A percentile compares a stretch with the other conserved stretches of the same genome.
phyloP scores from a whole-genome alignment of 1,140 invertebrate species.

The Drosophila sechellia region DNA sequence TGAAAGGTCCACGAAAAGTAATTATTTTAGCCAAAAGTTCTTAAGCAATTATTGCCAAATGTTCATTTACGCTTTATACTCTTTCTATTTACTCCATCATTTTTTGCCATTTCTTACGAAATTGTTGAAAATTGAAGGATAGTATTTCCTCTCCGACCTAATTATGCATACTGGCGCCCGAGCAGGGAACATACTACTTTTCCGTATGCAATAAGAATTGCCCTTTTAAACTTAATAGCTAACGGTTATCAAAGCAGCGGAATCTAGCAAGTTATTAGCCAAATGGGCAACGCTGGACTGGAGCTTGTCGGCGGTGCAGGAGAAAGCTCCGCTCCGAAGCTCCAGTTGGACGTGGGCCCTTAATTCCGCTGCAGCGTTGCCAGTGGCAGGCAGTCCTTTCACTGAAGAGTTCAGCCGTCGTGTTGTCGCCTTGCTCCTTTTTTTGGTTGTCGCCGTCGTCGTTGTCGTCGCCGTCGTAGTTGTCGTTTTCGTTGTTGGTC shows the following conservation, averaged over 20 bases:
- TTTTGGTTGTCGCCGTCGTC: slow-evolving; percentile 41
- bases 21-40: too few relatives aligned
- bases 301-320: slow-evolving; percentile 32
- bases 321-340: slow-evolving; percentile 53
- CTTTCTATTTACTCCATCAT: too few relatives aligned
- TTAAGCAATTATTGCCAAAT: not conserved
- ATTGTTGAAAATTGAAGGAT: not conserved
- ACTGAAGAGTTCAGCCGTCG: slow-evolving; percentile 78
- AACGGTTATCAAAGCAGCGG: not conserved
- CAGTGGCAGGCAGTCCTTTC: slow-evolving; percentile 79
- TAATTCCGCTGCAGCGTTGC: slow-evolving; percentile 66
- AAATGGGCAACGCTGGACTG: slow-evolving; percentile 6
- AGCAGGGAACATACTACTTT: too few relatives aligned
- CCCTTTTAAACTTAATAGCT: too few relatives aligned
- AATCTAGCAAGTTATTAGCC: slow-evolving; percentile 7
- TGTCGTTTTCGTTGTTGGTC: slow-evolving; percentile 37
- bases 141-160: not conserved
- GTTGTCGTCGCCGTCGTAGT: slow-evolving; percentile 33
- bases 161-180: too few relatives aligned
- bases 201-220: too few relatives aligned
- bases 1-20: too few relatives aligned
- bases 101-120: too few relatives aligned
- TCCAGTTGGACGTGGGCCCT: slow-evolving; percentile 35
- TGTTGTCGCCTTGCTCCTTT: slow-evolving; percentile 50
- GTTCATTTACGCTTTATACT: too few relatives aligned